These are phyloP conservation scores for Dinothrombium tinctorium DNA, from an alignment of 1,140 invertebrate species.

Conservation along the genomic window DNA sequence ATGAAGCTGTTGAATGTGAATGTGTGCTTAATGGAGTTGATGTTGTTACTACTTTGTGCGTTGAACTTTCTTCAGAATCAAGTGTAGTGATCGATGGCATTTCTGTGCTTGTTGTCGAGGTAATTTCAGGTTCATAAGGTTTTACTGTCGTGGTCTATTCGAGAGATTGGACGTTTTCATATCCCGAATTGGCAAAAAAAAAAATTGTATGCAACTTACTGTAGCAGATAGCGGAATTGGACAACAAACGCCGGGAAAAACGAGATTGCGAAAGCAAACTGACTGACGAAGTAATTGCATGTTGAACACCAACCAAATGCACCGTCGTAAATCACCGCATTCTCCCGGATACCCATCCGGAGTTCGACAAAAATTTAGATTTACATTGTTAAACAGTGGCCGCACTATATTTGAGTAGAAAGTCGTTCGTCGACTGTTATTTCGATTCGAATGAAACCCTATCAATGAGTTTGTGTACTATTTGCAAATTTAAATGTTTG, in stretches of 20 bases:
- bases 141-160: too few relatives aligned
- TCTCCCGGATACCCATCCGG: constrained; percentile 48
- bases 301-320: constrained; percentile 60
- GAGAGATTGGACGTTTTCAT: too few relatives aligned
- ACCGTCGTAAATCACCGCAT: constrained; percentile 65
- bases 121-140: too few relatives aligned
- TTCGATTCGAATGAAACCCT: too few relatives aligned
- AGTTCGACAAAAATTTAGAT: constrained; percentile 27
- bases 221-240: constrained; percentile 23
- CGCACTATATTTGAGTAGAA: too few relatives aligned
- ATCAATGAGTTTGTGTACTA: too few relatives aligned
- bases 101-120: constrained; percentile 6
- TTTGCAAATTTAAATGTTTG: too few relatives aligned
- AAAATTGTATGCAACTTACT: not conserved
- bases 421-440: too few relatives aligned
- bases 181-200: too few relatives aligned
- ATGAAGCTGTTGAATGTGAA: not conserved
- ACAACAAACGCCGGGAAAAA: constrained; percentile 74
- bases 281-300: constrained; percentile 53
- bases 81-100: constrained; percentile 7
- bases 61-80: constrained; percentile 6
- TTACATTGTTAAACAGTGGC: too few relatives aligned
- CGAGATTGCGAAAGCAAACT: constrained; percentile 69
- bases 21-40: not conserved
- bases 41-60: constrained; percentile 8